These are phyloP conservation scores for Scolopax rusticola DNA, from an alignment of 2,797 vertebrate species.

Conservation along the genomic window DNA sequence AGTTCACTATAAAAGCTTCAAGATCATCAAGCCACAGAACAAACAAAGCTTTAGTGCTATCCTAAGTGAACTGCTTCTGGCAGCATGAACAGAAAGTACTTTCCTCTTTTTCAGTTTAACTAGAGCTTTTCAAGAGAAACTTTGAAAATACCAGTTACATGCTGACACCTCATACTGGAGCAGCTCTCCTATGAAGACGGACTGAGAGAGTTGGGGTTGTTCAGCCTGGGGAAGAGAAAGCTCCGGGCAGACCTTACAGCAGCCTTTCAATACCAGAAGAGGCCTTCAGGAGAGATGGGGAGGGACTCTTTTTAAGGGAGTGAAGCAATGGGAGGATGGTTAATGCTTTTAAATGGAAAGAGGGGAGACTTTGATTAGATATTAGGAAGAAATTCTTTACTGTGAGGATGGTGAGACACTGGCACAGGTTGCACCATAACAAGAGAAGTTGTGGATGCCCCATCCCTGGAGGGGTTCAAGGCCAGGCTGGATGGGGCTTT, in stretches of 20 bases:
- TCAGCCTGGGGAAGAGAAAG: not conserved
- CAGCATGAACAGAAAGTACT: not conserved
- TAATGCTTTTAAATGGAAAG: not conserved
- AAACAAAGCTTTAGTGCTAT: not conserved
- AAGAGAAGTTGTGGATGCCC: not conserved
- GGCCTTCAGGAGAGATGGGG: not conserved
- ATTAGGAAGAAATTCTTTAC: not conserved
- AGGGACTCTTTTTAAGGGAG: not conserved
- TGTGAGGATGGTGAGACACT: not conserved
- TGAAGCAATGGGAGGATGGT: rapidly evolving
- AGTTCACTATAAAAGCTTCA: not conserved
- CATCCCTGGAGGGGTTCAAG: not conserved
- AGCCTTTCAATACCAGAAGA: not conserved
- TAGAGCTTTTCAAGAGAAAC: not conserved
- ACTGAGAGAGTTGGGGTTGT: not conserved
- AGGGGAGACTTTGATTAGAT: not conserved
- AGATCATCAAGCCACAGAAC: not conserved
- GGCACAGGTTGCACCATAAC: not conserved
- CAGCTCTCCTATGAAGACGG: not conserved
- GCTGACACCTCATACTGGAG: not conserved
- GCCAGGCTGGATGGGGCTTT: not conserved
- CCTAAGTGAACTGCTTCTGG: not conserved
- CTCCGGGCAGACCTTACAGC: not conserved
- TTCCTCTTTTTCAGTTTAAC: not conserved
- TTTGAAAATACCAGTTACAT: not conserved